Percentiles rank a stretch among this genome's conserved stretches.
phyloP scores from a whole-genome alignment of 2,888 invertebrate species.

The Pachymerium ferrugineum region DNA sequence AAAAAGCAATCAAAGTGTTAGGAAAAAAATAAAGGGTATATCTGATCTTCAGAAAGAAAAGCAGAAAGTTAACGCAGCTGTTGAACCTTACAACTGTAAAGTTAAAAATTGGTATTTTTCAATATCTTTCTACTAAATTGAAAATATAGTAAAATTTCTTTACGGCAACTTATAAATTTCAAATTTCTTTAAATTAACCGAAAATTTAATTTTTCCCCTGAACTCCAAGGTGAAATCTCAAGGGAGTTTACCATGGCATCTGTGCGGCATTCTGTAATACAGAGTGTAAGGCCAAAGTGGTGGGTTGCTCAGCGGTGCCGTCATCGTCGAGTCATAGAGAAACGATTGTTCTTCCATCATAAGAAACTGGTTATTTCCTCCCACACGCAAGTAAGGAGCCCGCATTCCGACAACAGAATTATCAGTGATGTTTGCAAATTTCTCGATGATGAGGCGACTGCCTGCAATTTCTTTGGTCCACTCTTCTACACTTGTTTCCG shows the following conservation, averaged over 20 bases:
- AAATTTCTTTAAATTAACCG: no score
- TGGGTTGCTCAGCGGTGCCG: constrained; percentile 81
- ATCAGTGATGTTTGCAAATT: constrained; percentile 81
- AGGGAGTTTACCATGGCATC: constrained; percentile 76
- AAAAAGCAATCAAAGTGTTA: background rate
- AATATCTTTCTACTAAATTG: no score
- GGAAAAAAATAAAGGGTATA: background rate
- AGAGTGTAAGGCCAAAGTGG: constrained; percentile 98
- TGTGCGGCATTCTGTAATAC: constrained; percentile 94
- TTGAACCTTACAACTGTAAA: no score
- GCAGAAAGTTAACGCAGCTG: no score
- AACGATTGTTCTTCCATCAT: constrained; percentile 97
- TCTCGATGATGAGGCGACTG: constrained; percentile 82
- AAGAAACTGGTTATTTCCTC: constrained; percentile 91
- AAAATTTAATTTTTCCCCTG: no score
- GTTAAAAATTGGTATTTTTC: no score
- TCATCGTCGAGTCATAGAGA: constrained; percentile 91
- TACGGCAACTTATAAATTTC: no score
- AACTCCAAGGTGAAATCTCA: no score
- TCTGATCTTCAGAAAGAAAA: background rate
- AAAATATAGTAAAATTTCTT: no score
- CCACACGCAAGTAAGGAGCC: constrained; percentile 82
- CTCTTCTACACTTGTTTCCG: constrained; percentile 81
- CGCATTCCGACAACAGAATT: constrained; percentile 87
- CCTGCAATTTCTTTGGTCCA: constrained; percentile 96